These are phyloP conservation scores for Psammodynastes pulverulentus DNA, from an alignment of 2,113 vertebrate genomes.

Conservation along the genomic window DNA sequence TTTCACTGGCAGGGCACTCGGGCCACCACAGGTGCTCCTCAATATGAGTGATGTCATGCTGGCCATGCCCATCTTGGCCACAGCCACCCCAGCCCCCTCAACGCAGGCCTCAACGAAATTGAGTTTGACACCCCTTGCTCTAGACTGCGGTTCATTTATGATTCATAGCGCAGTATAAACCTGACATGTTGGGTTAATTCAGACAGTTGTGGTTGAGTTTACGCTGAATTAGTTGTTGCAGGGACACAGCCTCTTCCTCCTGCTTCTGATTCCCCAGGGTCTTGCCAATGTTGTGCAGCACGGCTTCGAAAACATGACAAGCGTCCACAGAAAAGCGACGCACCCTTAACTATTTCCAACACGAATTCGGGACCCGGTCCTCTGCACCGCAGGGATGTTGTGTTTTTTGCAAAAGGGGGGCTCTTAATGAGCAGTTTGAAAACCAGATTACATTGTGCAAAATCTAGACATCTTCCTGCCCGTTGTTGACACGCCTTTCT, in stretches of 20 bases:
- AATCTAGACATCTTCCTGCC: too few species aligned
- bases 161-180: not conserved
- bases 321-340: not conserved
- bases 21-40: too few species aligned
- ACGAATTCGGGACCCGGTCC: too few species aligned
- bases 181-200: not conserved
- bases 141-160: not conserved
- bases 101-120: too few species aligned
- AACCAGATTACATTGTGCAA: not conserved
- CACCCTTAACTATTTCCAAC: not conserved
- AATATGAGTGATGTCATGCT: too few species aligned
- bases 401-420: not conserved
- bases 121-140: too few species aligned
- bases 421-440: not conserved
- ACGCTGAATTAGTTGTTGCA: not conserved
- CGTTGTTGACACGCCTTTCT: not conserved
- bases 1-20: too few species aligned
- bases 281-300: not conserved
- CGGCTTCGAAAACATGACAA: not conserved
- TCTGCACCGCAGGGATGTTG: not conserved
- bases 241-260: not conserved
- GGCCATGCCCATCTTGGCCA: too few species aligned
- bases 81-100: too few species aligned
- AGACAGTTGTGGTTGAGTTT: not conserved
- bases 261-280: not conserved